Evolutionary conservation across 2,797 vertebrate species (phyloP).

Genomic region (Merluccius polli): DNA sequence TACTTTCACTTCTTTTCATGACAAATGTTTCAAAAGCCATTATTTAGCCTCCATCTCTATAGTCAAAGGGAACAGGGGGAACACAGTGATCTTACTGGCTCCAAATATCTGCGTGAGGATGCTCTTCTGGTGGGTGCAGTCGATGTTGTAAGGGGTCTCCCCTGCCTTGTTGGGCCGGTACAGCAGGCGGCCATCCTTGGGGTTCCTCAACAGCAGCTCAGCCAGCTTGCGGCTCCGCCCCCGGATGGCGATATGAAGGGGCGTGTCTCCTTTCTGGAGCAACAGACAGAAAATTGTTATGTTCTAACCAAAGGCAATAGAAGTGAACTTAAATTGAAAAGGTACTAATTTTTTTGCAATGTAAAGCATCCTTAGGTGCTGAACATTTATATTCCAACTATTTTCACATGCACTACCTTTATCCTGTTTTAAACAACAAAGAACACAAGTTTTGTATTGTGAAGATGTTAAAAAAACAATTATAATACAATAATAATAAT

Average conservation of each 20-base stretch:
- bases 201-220: constrained; percentile 91
- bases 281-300: neutral
- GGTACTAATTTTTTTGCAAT: too few relatives aligned
- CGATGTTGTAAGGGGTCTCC: constrained; percentile 98
- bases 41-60: too few relatives aligned
- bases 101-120: constrained; percentile 99
- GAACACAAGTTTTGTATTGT: neutral
- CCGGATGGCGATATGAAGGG: constrained; percentile 94
- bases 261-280: constrained; percentile 92
- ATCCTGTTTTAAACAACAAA: neutral
- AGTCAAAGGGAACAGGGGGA: too few relatives aligned
- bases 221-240: constrained; percentile 93
- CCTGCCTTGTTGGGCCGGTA: constrained; percentile 97
- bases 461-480: neutral
- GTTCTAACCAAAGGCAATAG: neutral
- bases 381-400: neutral
- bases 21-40: neutral
- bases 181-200: constrained; percentile 93
- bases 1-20: neutral
- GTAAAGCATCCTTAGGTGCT: neutral
- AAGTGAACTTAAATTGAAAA: too few relatives aligned
- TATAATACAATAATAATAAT: neutral
- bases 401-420: neutral
- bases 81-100: constrained; percentile 67
- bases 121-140: constrained; percentile 98